These are phyloP conservation scores for Phyto melanocephala DNA, from an alignment of 2,888 invertebrate genomes.

Conservation along the genomic window DNA sequence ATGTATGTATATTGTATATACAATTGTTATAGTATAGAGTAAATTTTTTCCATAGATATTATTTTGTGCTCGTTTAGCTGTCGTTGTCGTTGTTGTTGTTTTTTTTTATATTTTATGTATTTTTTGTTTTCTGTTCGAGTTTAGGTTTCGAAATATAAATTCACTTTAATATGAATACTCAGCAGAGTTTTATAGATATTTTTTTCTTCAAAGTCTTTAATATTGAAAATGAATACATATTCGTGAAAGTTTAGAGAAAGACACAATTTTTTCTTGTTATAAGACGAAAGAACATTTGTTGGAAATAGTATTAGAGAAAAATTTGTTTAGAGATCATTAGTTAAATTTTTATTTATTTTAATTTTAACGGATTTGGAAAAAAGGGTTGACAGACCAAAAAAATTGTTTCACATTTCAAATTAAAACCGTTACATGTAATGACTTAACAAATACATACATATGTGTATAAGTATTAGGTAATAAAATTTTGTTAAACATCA, in stretches of 20 bases:
- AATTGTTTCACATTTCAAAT: not conserved
- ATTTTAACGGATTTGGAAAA: not conserved
- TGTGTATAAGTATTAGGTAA: too few relatives aligned
- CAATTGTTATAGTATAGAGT: constrained; percentile 13
- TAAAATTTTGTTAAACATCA: too few relatives aligned
- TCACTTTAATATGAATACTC: constrained; percentile 64
- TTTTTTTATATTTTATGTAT: constrained; percentile 19
- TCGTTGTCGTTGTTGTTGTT: constrained; percentile 34
- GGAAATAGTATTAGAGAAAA: constrained; percentile 36
- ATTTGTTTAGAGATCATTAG: constrained; percentile 35
- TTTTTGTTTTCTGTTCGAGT: constrained; percentile 63
- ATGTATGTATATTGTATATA: not conserved
- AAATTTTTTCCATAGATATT: constrained; percentile 47
- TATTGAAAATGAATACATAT: constrained; percentile 60
- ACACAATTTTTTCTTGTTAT: constrained; percentile 38
- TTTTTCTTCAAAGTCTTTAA: constrained; percentile 56
- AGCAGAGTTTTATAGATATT: constrained; percentile 55
- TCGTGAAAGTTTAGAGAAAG: constrained; percentile 56
- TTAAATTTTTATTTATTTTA: not conserved
- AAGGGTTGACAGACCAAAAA: constrained; percentile 3
- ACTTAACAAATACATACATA: too few relatives aligned
- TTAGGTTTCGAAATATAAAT: constrained; percentile 65
- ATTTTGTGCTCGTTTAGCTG: constrained; percentile 63
- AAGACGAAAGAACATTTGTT: constrained; percentile 42
- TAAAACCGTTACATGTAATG: constrained; percentile 21